Evolutionary conservation across 2,797 vertebrate species (phyloP), one percentile per base, ranked within the genome.

Genomic region (Salarias fasciatus): DNA sequence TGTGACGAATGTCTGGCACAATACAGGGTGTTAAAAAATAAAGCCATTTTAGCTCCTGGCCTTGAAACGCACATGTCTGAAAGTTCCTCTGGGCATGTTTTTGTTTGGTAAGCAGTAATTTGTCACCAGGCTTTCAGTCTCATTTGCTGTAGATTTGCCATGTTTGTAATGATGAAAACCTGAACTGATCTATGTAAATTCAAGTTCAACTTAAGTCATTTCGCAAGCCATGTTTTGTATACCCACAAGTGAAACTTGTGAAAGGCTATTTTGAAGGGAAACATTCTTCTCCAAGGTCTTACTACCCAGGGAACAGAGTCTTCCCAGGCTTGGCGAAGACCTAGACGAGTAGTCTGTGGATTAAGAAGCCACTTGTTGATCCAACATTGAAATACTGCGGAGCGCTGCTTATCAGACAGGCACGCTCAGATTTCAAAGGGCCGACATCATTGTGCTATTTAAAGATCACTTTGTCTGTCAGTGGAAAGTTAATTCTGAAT

Each of bases 281-380:
- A 4, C 7, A 4, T 1, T 18, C 18, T 8, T 28, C 11, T 28
- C 4, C 33, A 6, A 6, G 36, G 11, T 52, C 5, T 12, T 3
- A 24, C 24, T 24, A 24, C 18, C 44, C 28, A 14, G 13, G 18
- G 18, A 28, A 43, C 41, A 15, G 43, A 11, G 11, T 29, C 13
- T 12, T 44, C 11, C 13, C 2, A 33, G 8, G 8, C 4, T 8
- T 5, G 3, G n/a, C 8, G 5, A n/a, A n/a, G n/a, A n/a, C n/a
- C n/a, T n/a, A n/a, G n/a, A n/a, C n/a, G n/a, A n/a, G 48, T 24
- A n/a, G 11, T 36, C 5, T 38, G 5, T 42, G 31, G 18, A 24
- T 24, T 24, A 24, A 55, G 31, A 58, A 30, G 29, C 31, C 1
- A 2, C 1, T 49, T 47, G 67, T 66, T 63, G 29, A 40, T 65